phyloP scores from a whole-genome alignment of 2,113 vertebrate species.

The Laticauda laticaudata region DNA sequence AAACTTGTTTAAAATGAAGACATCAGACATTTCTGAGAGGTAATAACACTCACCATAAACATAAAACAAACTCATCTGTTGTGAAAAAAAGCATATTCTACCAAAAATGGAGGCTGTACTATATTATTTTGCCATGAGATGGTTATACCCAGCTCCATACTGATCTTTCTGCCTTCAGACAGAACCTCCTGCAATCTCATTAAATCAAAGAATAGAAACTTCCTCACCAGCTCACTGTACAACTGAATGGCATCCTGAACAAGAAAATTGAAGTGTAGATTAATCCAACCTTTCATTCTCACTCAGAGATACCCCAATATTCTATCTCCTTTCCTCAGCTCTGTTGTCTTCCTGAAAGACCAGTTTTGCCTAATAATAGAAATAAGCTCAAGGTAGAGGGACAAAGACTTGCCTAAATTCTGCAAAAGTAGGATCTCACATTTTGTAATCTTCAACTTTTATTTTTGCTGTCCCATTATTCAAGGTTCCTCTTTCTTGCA shows the following conservation, averaged over 20 bases:
- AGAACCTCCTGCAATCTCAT: background rate
- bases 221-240: background rate
- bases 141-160: background rate
- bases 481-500: background rate
- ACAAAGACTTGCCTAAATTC: background rate
- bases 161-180: background rate
- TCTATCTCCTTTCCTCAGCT: background rate
- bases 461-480: background rate
- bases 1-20: background rate
- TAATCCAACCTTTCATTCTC: background rate
- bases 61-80: background rate
- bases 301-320: background rate
- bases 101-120: background rate
- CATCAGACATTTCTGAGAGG: background rate
- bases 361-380: background rate
- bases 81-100: background rate
- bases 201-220: background rate
- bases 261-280: background rate
- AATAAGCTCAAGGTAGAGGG: background rate
- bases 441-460: background rate
- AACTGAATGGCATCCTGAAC: background rate
- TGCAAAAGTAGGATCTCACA: background rate
- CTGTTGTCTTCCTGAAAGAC: background rate
- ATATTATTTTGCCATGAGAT: background rate
- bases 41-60: background rate